Percentiles rank a stretch among this genome's conserved stretches.
These are phyloP conservation scores for Mallateleia sp. DNA, from an alignment of 2,888 invertebrate species.

Conservation along the genomic window DNA sequence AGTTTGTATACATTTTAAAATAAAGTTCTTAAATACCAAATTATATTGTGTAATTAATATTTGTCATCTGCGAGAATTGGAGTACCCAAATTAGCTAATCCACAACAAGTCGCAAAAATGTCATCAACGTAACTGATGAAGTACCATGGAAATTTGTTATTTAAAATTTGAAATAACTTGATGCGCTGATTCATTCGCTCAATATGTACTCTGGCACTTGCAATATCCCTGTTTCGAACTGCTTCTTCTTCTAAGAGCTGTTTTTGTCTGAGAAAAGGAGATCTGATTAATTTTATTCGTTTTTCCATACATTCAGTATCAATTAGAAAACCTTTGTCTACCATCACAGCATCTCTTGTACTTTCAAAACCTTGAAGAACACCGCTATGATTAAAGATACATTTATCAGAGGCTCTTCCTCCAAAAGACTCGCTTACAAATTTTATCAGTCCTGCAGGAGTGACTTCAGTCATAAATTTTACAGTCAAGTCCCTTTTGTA, in stretches of 20 bases:
- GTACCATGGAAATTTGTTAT: no score
- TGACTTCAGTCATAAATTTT: slow-evolving; percentile 81
- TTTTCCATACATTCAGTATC: slow-evolving; percentile 45
- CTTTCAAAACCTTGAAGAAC: no score
- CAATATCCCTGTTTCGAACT: neutral
- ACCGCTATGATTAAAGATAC: slow-evolving; percentile 67
- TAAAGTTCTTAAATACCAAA: no score
- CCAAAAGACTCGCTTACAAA: slow-evolving; percentile 80
- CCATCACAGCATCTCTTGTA: slow-evolving; percentile 76
- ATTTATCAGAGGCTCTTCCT: slow-evolving; percentile 47
- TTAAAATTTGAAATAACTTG: slow-evolving; percentile 45
- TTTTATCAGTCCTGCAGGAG: slow-evolving; percentile 79
- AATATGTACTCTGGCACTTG: slow-evolving; percentile 15
- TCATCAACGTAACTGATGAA: no score
- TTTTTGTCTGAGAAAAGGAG: no score
- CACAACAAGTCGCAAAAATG: no score
- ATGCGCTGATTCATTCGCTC: slow-evolving; percentile 49
- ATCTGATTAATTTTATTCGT: no score
- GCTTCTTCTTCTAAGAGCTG: slow-evolving; percentile 40
- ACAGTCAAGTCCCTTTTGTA: slow-evolving; percentile 78
- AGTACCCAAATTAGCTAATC: no score
- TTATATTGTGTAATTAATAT: no score
- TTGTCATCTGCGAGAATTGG: no score
- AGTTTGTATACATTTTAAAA: no score
- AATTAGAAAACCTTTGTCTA: slow-evolving; percentile 60